Evolutionary conservation across 1,140 invertebrate species (phyloP).

Genomic region (Magallana angulata): DNA sequence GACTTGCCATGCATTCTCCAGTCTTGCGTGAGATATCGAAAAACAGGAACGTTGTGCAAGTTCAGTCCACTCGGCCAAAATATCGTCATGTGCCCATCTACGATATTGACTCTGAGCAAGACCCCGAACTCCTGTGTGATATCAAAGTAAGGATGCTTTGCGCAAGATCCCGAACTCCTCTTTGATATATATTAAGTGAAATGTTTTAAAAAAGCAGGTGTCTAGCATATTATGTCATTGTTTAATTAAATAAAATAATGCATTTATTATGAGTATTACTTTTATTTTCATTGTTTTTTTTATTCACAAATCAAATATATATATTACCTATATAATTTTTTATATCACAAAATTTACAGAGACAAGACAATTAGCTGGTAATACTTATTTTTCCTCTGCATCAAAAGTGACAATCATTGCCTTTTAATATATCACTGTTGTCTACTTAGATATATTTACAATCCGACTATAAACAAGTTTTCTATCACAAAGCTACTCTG

Average conservation of each 20-base stretch:
- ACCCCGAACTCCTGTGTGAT: background rate
- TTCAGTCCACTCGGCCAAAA: background rate
- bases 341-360: slow-evolving; percentile 29
- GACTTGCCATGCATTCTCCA: background rate
- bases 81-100: background rate
- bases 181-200: too few relatives aligned
- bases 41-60: background rate
- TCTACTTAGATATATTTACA: background rate
- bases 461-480: background rate
- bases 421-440: background rate
- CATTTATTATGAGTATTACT: slow-evolving; percentile 18
- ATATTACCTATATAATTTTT: slow-evolving; percentile 2
- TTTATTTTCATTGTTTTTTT: slow-evolving; percentile 19
- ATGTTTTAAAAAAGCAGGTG: too few relatives aligned
- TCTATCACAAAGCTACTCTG: slow-evolving; percentile 31
- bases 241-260: background rate
- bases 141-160: background rate
- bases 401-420: background rate
- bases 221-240: background rate
- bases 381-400: background rate
- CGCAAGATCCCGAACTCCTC: too few relatives aligned
- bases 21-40: background rate
- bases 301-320: slow-evolving; percentile 37
- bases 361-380: background rate
- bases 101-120: background rate